Evolutionary conservation across 92 coral and sea anemone genomes (phyloP).

Genomic region (Pocillopora meandrina): DNA sequence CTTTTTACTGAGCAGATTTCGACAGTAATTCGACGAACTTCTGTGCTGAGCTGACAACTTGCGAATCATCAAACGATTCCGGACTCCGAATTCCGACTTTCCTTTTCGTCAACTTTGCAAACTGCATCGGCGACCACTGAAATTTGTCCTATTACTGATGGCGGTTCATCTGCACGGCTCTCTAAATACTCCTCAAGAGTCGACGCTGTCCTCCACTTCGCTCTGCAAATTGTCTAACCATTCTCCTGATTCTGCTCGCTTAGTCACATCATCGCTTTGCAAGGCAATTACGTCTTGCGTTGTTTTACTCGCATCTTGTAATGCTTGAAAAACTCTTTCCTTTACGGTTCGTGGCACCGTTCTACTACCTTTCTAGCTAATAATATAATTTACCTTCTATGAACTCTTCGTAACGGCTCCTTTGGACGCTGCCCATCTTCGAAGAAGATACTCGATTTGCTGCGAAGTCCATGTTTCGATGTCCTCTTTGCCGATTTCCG

Average conservation of each 20-base stretch:
- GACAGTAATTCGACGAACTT: background rate
- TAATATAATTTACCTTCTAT: slow-evolving; percentile 18
- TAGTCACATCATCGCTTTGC: background rate
- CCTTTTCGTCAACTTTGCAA: background rate
- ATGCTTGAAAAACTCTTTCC: slow-evolving; percentile 14
- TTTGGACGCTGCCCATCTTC: slow-evolving; percentile 23
- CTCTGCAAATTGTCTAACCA: slow-evolving; percentile 33
- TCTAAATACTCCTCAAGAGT: slow-evolving; percentile 40
- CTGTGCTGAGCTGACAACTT: background rate
- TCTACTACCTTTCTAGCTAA: slow-evolving; percentile 28
- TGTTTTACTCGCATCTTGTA: background rate
- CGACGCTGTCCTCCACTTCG: slow-evolving; percentile 35
- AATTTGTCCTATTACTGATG: background rate
- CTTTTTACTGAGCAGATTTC: background rate
- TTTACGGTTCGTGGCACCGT: slow-evolving; percentile 29
- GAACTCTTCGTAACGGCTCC: slow-evolving; percentile 28
- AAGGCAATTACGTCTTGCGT: background rate
- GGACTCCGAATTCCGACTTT: background rate
- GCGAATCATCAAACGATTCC: slow-evolving; percentile 6
- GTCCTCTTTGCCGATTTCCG: no score
- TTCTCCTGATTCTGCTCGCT: slow-evolving; percentile 26
- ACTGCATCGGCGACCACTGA: background rate
- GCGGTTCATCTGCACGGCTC: slow-evolving; percentile 19
- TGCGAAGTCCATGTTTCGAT: no score
- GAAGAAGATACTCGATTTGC: no score